Base-by-base conservation (phyloP, 2,888 invertebrate species). In the Ectemnius continuus region DNA sequence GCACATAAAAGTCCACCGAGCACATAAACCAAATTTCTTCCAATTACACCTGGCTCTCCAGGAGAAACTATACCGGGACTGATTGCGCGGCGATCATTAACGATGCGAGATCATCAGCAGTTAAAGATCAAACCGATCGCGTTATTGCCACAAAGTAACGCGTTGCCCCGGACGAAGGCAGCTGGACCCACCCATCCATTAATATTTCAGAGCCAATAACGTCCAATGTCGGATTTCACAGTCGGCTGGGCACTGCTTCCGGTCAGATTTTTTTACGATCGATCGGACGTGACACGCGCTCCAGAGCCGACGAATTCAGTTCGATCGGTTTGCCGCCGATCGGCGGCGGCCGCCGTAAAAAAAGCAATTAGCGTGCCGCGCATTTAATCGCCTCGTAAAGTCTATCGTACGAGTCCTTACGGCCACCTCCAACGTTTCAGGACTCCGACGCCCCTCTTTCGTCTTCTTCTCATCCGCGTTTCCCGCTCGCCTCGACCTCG, bases 381-480 rank as follows among this genome's bases (percentile, higher is more conserved):
- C 84, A 80, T 83, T 87, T 86, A 86, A 87, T 86, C 84, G 82
- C 82, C 81, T 85, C 86, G 86, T 86, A 87, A 87, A 88, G 81
- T 82, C 76, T 80, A 64, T 73, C 70, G 70, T 66, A 57, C 73
- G 63, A 65, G 66, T 62, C 76, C 74, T 61, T 57, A 18, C 61
- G 57, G 68, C 69, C 65, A 62, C 59, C 59, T 36, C 60, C 47
- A 16, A 4, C 36, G 36, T 36, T 36, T 36, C 36, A 36, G 36
- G 36, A n/a, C 68, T 57, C 36, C 47, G 16, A 28, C 36, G 48
- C 16, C 59, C 14, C 45, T 13, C 67, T 47, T 18, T 59, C 67
- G 20, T 14, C 63, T 70, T 60, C 65, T 62, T 66, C n/a, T 36
- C 20, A 57, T 58, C 60, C 16, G 36, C 36, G 36, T 36, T 36